phyloP scores from a whole-genome alignment of 92 coral and sea anemone species.

The Umimayanthus kanabou region DNA sequence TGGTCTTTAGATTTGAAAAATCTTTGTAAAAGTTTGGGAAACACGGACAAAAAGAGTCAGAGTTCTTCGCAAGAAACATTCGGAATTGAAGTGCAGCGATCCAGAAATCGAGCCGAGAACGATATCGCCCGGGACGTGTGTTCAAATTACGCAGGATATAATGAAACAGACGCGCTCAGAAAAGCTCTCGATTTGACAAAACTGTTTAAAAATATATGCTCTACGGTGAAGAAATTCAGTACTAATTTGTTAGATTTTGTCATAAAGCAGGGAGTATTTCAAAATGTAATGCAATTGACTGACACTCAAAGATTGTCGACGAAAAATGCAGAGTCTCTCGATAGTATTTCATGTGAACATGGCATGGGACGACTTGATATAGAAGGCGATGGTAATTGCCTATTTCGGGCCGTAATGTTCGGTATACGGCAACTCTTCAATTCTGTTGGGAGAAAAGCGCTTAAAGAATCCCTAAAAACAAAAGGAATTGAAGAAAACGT shows the following conservation, averaged over 20 bases:
- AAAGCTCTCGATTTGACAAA: background rate
- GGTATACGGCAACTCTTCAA: slow-evolving; percentile 1
- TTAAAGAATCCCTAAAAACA: background rate
- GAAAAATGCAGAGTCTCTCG: no score
- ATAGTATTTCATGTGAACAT: background rate
- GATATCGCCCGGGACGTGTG: background rate
- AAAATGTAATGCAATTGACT: background rate
- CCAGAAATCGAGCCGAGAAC: background rate
- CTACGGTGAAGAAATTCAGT: no score
- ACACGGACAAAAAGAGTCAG: no score
- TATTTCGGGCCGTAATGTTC: slow-evolving; percentile 39
- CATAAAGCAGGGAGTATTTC: background rate
- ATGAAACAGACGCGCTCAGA: no score
- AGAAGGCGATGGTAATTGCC: slow-evolving; percentile 41
- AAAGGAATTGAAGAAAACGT: background rate
- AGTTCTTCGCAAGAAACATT: background rate
- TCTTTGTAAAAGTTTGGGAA: background rate
- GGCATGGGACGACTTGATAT: slow-evolving; percentile 28
- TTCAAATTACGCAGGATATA: no score
- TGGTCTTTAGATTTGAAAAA: background rate
- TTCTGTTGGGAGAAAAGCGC: no score
- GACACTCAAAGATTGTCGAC: no score
- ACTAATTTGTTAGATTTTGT: background rate
- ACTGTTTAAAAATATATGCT: background rate
- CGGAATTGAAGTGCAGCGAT: background rate